Base-by-base conservation (phyloP, 2,888 invertebrate genomes). In the Hedya salicella region DNA sequence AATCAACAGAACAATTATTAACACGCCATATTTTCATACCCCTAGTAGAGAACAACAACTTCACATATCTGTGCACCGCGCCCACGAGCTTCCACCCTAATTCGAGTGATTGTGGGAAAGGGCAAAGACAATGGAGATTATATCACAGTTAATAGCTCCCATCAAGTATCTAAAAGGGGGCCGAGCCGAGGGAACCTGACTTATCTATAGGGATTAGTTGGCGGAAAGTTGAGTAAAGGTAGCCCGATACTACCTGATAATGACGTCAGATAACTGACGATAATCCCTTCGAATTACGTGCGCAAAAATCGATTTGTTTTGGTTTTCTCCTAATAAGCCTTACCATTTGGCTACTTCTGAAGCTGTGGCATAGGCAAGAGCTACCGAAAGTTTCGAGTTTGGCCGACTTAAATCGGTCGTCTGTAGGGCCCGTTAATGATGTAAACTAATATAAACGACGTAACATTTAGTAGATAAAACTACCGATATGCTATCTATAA, bases 111-210 rank as follows among this genome's bases (percentile, higher is more conserved):
- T 88, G 85, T 89, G 88, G 87, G 90, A 89, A 88, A 85, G 83
- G 80, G 80, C 87, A 89, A 90, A 91, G 89, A 91, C 91, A 89
- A 91, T 87, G 75, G 82, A 75, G 90, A 91, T 91, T 80, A 80
- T 85, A 88, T 89, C 90, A 81, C 78, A 78, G 87, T 88, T 91
- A 90, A 91, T 89, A 88, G 89, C 86, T 80, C 75, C 84, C 85
- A 84, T 87, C 85, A 81, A 80, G 75, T 75, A 78, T 71, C 67
- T 64, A 76, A 75, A 74, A 74, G 79, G 82, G 80, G 79, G 81
- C 67, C 71, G 62, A 63, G 64, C 66, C 49, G 21, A 71, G 74
- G 75, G 75, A 75, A 75, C 74, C 76, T 74, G 68, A 69, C 73
- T 79, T 89, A 88, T 88, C 87, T 76, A 71, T 71, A 69, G 68